Base-by-base conservation (phyloP, 2,113 vertebrate genomes). In the Caranx ignobilis region DNA sequence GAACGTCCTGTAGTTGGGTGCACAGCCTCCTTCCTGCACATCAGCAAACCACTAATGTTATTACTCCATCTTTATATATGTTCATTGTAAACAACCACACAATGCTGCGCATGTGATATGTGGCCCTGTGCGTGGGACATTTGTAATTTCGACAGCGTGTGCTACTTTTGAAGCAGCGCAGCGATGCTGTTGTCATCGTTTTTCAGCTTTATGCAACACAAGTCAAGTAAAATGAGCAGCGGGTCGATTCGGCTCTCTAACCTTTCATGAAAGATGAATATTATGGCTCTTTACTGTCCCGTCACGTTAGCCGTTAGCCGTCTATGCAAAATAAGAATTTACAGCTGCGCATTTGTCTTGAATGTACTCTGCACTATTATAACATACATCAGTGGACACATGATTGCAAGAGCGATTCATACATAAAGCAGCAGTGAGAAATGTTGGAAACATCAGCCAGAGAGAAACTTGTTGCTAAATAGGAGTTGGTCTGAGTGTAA, bases 101-200 rank as follows among this genome's bases (percentile, higher is more conserved):
- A n/a, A 10, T 48, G 77, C 68, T n/a, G 60, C 67, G 56, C 62
- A 39, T 11, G 1, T 81, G 77, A 77, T 81, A 3, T 72, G 83
- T 62, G 56, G 47, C 7, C 7, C 6, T 1, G 26, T 26, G 66
- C 2, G 18, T 2, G 0, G 39, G 10, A 43, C 73, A 73, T 85
- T 72, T 77, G 76, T 77, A 81, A 77, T 52, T 39, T 9, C 11
- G 77, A 77, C 83, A 72, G 59, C 60, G 39, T 47, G 60, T 19
- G 47, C 60, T 45, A 31, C 76, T 79, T 41, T 6, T 54, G 35
- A 56, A 18, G 77, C 77, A 4, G 9, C 61, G 50, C 72, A 62
- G 39, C 31, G 71, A 59, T 18, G 72, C 73, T n/a, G 79, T 55
- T 74, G 74, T 70, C 79, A 74, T 81, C 69, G 21, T 82, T 75